Percentiles rank a stretch among this genome's conserved stretches.
These are phyloP conservation scores for Crotalus tigris DNA, from an alignment of 2,113 vertebrate genomes.

Conservation along the genomic window DNA sequence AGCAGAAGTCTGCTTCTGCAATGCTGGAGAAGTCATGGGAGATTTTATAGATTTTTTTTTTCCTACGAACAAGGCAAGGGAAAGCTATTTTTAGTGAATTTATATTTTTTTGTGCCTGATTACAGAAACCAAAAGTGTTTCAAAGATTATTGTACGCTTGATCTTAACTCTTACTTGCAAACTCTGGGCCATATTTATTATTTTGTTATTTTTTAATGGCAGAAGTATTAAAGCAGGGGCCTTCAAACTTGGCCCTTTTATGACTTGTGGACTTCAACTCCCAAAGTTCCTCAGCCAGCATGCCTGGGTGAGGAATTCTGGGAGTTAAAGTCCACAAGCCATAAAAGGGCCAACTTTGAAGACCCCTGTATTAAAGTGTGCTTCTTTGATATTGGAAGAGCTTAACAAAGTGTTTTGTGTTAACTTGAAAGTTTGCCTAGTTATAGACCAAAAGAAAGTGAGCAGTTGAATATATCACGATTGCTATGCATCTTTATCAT, in stretches of 20 bases:
- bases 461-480: background rate
- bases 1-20: background rate
- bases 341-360: no score
- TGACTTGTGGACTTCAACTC: no score
- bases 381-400: background rate
- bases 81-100: slow-evolving; percentile 19
- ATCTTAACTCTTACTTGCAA: slow-evolving; percentile 18
- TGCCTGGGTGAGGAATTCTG: no score
- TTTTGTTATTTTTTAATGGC: background rate
- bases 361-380: background rate
- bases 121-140: background rate
- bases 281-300: no score
- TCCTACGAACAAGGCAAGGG: background rate
- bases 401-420: background rate
- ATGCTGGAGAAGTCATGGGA: background rate
- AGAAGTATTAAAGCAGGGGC: background rate
- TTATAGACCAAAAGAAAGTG: background rate
- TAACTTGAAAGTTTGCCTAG: background rate
- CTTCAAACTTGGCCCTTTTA: no score
- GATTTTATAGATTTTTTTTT: background rate
- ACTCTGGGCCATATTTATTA: slow-evolving; percentile 35
- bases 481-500: background rate
- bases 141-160: slow-evolving; percentile 3
- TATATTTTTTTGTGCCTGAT: slow-evolving; percentile 16
- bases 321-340: no score